Base-by-base conservation (phyloP, 1,140 invertebrate genomes). In the Apis dorsata region DNA sequence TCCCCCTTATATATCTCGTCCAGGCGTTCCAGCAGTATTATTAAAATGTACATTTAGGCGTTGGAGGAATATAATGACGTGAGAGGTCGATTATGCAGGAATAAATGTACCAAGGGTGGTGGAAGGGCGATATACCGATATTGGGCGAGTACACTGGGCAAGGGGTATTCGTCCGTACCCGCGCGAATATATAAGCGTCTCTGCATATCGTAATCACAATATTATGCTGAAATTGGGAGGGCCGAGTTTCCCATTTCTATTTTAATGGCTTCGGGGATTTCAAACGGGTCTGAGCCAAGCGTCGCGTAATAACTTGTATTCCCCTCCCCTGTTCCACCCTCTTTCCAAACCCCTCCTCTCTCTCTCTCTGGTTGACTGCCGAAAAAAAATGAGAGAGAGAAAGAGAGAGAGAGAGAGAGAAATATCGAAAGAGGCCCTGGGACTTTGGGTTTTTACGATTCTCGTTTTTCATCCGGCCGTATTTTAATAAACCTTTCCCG, bases 141-240 rank as follows among this genome's bases (percentile, higher is more conserved):
- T 90, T 84, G 86, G 73, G 86, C 86, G 34, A 44, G 90, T 85
- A 85, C 75, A 87, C 79, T 70, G 88, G 84, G 84, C 86, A 89
- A 89, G 87, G 87, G 79, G 85, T 84, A 89, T 84, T 86, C 86
- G 84, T 83, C 80, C 81, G 62, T 51, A 83, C 63, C 77, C 79
- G 76, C 84, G 76, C 73, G 81, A 51, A 57, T 81, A 86, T 88
- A 86, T 83, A 81, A 88, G 73, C 82, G 80, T 89, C 87, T 86
- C 85, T 89, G 87, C 87, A 91, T 92, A 93, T 91, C 92, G 92
- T 91, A 93, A 93, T 93, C 92, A 93, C 90, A 92, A 93, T 93
- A 93, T 93, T 93, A 93, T 93, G 90, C 91, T 90, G 90, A 91
- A 93, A 92, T 93, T 92, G 92, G 91, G 91, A 91, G 92, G 90